Conservation (phyloP, 2,113 vertebrate genomes). For the Platanista minor region DNA sequence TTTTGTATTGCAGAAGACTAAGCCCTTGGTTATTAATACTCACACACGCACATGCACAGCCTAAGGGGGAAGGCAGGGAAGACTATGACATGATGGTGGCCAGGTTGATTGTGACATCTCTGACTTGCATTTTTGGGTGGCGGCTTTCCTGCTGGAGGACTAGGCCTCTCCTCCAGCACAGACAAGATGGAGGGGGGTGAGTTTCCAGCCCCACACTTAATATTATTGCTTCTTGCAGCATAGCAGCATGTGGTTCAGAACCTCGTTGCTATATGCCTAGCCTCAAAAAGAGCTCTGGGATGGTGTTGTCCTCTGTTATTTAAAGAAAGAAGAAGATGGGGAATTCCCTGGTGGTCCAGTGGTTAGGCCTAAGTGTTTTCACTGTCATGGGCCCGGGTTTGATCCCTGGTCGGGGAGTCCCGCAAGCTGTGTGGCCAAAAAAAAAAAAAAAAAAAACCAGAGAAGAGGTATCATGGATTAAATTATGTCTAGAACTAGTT, state of each 20-base stretch:
- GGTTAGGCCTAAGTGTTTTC: background rate
- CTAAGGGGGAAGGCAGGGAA: background rate
- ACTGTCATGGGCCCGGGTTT: background rate
- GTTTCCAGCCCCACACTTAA: background rate
- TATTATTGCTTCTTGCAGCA: background rate
- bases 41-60: background rate
- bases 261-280: background rate
- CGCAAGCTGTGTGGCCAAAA: background rate
- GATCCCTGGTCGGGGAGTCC: background rate
- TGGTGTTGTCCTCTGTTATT: background rate
- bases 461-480: background rate
- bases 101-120: background rate
- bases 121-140: background rate
- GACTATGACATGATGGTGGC: background rate
- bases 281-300: background rate
- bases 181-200: background rate
- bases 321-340: background rate
- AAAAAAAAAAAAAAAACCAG: background rate
- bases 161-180: background rate
- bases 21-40: background rate
- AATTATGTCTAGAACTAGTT: background rate
- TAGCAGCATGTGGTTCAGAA: background rate
- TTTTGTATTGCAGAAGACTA: background rate
- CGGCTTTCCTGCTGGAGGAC: background rate
- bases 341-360: background rate